A percentile compares a stretch with the other conserved stretches of the same genome.
phyloP scores from a whole-genome alignment of 2,113 vertebrate species.

The Diglossa brunneiventris region DNA sequence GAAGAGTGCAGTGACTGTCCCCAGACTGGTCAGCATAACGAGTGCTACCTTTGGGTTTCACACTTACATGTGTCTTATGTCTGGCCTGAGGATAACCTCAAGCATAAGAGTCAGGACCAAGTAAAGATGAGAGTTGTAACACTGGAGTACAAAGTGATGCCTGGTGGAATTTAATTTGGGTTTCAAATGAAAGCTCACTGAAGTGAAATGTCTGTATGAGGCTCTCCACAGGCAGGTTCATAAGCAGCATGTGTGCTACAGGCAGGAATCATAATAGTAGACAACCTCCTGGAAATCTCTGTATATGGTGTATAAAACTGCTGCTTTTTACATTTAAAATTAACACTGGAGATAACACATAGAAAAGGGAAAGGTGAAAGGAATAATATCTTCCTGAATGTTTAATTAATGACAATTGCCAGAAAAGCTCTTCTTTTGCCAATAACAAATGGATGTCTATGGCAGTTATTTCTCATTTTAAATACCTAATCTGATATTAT shows the following conservation, averaged over 20 bases:
- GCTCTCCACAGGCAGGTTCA: neutral
- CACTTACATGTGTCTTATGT: neutral
- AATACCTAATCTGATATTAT: slow-evolving; percentile 58
- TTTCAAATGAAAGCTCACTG: slow-evolving; percentile 33
- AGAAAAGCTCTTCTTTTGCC: slow-evolving; percentile 31
- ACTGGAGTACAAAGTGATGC: neutral
- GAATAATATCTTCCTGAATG: neutral
- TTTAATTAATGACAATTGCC: slow-evolving; percentile 35
- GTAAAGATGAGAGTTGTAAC: neutral
- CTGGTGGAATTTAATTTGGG: slow-evolving; percentile 32
- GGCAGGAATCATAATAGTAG: neutral
- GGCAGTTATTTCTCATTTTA: slow-evolving; percentile 60
- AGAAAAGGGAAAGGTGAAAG: slow-evolving; percentile 6
- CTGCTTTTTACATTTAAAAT: slow-evolving; percentile 1
- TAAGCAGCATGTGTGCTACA: neutral
- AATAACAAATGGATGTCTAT: neutral
- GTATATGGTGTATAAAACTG: neutral
- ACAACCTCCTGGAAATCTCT: slow-evolving; percentile 4
- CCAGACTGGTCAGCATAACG: neutral
- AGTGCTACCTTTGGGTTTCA: neutral
- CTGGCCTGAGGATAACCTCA: neutral
- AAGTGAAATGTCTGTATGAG: neutral
- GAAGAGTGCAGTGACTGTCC: neutral
- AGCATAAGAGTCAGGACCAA: neutral
- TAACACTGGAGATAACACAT: neutral